Evolutionary conservation across 2,797 vertebrate species (phyloP).

Genomic region (Lates japonicus): DNA sequence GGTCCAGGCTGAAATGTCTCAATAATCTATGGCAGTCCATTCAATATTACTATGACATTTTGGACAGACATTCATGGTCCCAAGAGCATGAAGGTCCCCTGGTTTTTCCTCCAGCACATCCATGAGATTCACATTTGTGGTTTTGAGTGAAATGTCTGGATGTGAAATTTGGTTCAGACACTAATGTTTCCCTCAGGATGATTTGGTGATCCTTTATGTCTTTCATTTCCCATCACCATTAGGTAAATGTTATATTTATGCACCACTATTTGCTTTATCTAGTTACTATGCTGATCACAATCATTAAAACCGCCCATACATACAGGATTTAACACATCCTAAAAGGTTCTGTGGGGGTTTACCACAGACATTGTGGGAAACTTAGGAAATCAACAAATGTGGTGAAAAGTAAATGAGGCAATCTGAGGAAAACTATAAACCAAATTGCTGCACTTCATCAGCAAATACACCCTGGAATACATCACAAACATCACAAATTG

Average conservation of each 20-base stretch:
- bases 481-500: constrained; percentile 46
- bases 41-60: neutral
- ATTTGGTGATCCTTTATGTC: neutral
- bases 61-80: neutral
- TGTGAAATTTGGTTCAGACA: too few relatives aligned
- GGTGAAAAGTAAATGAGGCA: constrained; percentile 50
- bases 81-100: neutral
- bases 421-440: constrained; percentile 44
- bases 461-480: constrained; percentile 33
- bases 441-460: constrained; percentile 50
- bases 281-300: neutral
- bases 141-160: neutral
- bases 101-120: neutral
- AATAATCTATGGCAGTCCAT: too few relatives aligned
- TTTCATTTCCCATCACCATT: neutral
- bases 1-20: neutral
- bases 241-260: neutral
- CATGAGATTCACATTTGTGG: neutral
- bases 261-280: neutral
- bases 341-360: neutral
- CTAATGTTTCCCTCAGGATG: neutral
- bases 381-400: constrained; percentile 42
- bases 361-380: neutral
- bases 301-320: neutral
- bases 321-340: neutral